A percentile compares a stretch with the other conserved stretches of the same genome.
Conservation (phyloP, 2,797 vertebrate genomes). For the Alosa sapidissima region DNA sequence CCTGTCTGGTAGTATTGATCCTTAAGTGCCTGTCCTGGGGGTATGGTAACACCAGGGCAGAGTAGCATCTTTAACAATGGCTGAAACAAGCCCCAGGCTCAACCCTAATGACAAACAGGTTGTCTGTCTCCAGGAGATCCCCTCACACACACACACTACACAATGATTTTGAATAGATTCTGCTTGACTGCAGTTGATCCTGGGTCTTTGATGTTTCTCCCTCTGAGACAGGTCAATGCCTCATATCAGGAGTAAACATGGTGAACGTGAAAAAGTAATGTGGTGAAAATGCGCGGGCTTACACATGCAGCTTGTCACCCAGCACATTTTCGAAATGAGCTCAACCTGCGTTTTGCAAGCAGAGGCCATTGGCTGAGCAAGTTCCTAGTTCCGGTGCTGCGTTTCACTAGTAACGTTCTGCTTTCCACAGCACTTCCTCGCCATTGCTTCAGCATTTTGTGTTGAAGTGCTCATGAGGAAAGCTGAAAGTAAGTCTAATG, state of each 20-base stretch:
- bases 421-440: conserved; percentile 71
- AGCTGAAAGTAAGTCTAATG: conserved; percentile 56
- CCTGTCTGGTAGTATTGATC: conserved; percentile 41
- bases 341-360: not conserved
- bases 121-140: not conserved
- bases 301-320: not conserved
- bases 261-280: not conserved
- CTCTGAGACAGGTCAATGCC: not conserved
- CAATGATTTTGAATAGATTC: conserved; percentile 40
- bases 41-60: conserved; percentile 29
- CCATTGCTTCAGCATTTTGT: conserved; percentile 63
- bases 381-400: conserved; percentile 47
- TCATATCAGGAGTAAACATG: not conserved
- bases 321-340: conserved; percentile 41
- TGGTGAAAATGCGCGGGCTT: not conserved
- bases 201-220: not conserved
- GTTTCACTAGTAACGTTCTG: conserved; percentile 48
- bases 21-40: conserved; percentile 30
- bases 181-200: conserved; percentile 22
- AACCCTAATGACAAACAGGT: not conserved
- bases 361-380: conserved; percentile 50
- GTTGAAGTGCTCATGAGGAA: conserved; percentile 68
- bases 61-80: not conserved
- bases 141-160: not conserved
- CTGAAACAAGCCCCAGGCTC: not conserved